These are phyloP conservation scores for Ictalurus punctatus DNA, from an alignment of 2,113 vertebrate genomes.

Conservation along the genomic window DNA sequence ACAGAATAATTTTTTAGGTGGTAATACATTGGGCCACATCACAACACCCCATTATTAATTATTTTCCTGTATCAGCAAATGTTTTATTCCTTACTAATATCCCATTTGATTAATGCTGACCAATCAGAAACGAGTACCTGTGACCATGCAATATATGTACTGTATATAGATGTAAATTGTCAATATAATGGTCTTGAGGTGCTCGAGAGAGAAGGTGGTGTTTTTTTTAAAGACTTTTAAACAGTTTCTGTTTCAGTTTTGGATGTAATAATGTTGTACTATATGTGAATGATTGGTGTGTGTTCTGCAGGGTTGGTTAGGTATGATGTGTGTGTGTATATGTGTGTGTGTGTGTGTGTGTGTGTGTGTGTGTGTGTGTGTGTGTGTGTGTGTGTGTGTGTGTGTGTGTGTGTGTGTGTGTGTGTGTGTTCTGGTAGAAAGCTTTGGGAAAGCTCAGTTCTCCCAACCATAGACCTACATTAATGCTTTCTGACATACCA, in stretches of 20 bases:
- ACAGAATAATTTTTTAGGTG: too few relatives aligned
- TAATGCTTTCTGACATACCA: constrained; percentile 49
- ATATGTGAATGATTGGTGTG: constrained; percentile 1
- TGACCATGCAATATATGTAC: background rate
- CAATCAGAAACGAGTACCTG: background rate
- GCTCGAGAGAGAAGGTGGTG: background rate
- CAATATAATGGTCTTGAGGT: background rate
- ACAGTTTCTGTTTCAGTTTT: background rate
- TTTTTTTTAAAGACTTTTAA: background rate
- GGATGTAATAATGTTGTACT: background rate
- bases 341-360: constrained; percentile 39
- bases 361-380: constrained; percentile 36
- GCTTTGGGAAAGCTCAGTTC: constrained; percentile 36
- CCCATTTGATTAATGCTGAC: background rate
- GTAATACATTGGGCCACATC: too few relatives aligned
- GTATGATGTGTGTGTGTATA: background rate
- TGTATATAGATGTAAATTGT: background rate
- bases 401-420: constrained; percentile 31
- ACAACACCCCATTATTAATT: too few relatives aligned
- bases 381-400: constrained; percentile 43
- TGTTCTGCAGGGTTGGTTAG: background rate
- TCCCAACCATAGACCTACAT: constrained; percentile 42
- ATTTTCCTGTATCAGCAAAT: background rate
- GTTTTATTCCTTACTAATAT: background rate
- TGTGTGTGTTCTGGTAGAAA: constrained; percentile 41